phyloP scores from a whole-genome alignment of 2,113 vertebrate species.

The Rhombomys opimus region DNA sequence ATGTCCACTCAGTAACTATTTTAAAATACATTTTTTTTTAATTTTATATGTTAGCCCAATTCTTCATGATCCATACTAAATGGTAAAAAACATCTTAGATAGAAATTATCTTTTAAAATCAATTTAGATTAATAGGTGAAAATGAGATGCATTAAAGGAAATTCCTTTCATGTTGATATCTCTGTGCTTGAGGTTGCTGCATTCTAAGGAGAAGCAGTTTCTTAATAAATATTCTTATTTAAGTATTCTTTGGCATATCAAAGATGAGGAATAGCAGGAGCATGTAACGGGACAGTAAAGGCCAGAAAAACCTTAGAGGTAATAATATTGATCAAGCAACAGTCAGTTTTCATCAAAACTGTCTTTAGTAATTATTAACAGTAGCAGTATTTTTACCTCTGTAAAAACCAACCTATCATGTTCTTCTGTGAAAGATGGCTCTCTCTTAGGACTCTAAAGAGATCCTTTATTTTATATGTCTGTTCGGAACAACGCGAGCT shows the following conservation, averaged over 20 bases:
- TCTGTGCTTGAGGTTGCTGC: neutral
- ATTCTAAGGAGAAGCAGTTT: too few relatives aligned
- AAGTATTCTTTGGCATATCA: neutral
- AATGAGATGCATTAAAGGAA: neutral
- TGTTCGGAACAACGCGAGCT: neutral
- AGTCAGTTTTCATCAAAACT: neutral
- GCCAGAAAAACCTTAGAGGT: neutral
- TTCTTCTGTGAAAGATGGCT: neutral
- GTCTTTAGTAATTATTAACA: neutral
- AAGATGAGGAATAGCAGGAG: neutral
- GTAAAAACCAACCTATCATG: fast-evolving
- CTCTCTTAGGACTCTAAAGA: neutral
- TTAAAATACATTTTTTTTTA: conserved; percentile 77
- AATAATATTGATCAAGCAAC: neutral
- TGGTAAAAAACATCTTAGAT: neutral
- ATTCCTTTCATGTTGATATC: neutral
- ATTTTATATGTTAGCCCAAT: conserved; percentile 72
- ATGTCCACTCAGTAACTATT: conserved; percentile 73
- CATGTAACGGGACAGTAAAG: neutral
- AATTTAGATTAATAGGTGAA: neutral
- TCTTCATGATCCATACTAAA: conserved; percentile 10
- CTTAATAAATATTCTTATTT: neutral
- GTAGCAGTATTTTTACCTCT: neutral
- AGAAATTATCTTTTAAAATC: neutral
- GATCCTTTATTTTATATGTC: neutral